Evolutionary conservation across 2,797 vertebrate species (phyloP), one percentile per base, ranked within the genome.

Genomic region (Mormyrops attenuatus): DNA sequence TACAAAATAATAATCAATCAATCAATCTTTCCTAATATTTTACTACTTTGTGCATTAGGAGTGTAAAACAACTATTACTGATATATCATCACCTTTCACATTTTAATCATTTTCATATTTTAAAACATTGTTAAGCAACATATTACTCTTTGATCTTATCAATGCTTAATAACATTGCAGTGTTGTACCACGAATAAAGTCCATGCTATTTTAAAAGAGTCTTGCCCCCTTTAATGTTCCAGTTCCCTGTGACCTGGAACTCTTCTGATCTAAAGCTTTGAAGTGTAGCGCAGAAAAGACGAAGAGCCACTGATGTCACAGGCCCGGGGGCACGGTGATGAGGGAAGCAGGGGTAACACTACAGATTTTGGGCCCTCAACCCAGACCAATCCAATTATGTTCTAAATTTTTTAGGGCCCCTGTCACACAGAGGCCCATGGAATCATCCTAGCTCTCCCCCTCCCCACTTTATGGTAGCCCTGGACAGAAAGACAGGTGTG

Each of bases 121-220:
- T 49, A 44, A 60, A 84, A 47, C 41, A 47, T 47, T 85, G 50
- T 13, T 55, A 55, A 47, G 30, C 30, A 26, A 84, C 34, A 66
- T 20, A 13, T 86, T 52, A 57, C 22, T 41, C 22, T 84, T 89
- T 89, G 34, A 87, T 38, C 6, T n/a, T 17, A 87, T 44, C 34
- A 87, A 38, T 60, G 49, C 17, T 41, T 55, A 87, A n/a, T 38
- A 87, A 87, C 17, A 57, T n/a, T 41, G 22, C 86, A 34, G 15
- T 53, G 44, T 88, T 0, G 15, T 87, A 89, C 94, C 94, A 94
- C 94, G 95, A 94, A 95, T 95, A 95, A 91, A 89, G 49, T 26
- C 82, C 41, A 57, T 38, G 57, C 26, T 15, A 89, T 94, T 95
- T 93, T 91, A 92, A 89, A 94, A 92, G 90, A 85, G 90, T 92